Evolutionary conservation across 2,888 invertebrate species (phyloP), one percentile per base, ranked within the genome.

Genomic region (Cheiracanthium punctorium): DNA sequence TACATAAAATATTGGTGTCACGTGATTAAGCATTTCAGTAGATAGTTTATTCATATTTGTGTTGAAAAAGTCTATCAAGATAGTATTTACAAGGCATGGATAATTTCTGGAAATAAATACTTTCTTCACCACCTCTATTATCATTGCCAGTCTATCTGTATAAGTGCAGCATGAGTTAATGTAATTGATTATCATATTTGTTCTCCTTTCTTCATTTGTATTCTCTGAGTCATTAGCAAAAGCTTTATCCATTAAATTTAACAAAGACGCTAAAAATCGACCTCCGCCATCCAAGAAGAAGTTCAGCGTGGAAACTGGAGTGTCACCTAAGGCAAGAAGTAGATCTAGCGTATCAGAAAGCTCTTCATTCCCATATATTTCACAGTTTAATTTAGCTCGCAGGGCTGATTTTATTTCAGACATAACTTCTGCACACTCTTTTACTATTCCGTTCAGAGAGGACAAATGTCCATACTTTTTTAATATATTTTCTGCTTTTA

Each of bases 31-130:
- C 14, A 70, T 29, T 12, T 52, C 24, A 2, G 14, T 0, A n/a
- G 37, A 52, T 0, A 85, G 32, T 14, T 14, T 5, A 30, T 70
- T 43, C 0, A 43, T 24, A 74, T 48, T 69, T 17, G 12, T 32
- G 20, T 17, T 32, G 1, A 79, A 28, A 70, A 79, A 79, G 33
- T 76, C 20, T 32, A 20, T 52, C 48, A 79, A 69, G 14, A 41
- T 20, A 17, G 32, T n/a, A 65, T 14, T 32, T 41, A 29, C 4
- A 29, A 2, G 2, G n/a, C 28, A 29, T 32, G 4, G 12, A 29
- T 71, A 24, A 17, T 32, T 72, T 69, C 28, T 24, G 37, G n/a
- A 37, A 14, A 58, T 30, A 52, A 74, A 85, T 5, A 74, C 58
- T n/a, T 64, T 37, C 32, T 41, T 64, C 7, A 41, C 52, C 0